Percentiles rank a stretch among this genome's conserved stretches.
Evolutionary conservation across 2,113 vertebrate species (phyloP).

Genomic region (Sitta europaea): DNA sequence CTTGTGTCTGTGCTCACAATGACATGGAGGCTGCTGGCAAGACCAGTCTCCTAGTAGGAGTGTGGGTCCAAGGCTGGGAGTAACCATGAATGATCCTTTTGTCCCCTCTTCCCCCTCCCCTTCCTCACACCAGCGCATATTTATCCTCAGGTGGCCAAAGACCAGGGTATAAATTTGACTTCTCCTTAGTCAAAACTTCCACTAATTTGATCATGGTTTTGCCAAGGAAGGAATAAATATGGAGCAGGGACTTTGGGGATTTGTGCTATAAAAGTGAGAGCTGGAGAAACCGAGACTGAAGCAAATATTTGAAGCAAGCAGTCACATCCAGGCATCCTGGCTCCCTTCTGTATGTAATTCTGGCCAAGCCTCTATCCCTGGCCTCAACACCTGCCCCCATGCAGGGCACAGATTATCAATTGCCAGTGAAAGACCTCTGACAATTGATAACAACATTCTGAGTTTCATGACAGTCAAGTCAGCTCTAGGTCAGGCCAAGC

Average conservation of each 20-base stretch:
- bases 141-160: slow-evolving; percentile 19
- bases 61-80: neutral
- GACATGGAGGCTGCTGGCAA: neutral
- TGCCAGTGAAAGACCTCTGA: neutral
- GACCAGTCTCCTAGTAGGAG: neutral
- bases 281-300: neutral
- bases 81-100: slow-evolving; percentile 32
- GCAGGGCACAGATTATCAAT: neutral
- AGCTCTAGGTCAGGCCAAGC: neutral
- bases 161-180: slow-evolving; percentile 25
- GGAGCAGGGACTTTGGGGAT: neutral
- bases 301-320: neutral
- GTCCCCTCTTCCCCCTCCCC: neutral
- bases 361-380: neutral
- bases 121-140: neutral
- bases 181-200: slow-evolving; percentile 42
- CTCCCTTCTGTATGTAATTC: neutral
- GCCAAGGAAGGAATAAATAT: slow-evolving; percentile 45
- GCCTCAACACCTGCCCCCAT: neutral
- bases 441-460: neutral
- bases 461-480: neutral
- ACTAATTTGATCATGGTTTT: slow-evolving; percentile 49
- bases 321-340: neutral
- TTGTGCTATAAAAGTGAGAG: slow-evolving; percentile 23
- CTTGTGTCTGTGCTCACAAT: neutral